These are phyloP conservation scores for Meleagris gallopavo DNA, from an alignment of 2,113 vertebrate species.

Conservation along the genomic window DNA sequence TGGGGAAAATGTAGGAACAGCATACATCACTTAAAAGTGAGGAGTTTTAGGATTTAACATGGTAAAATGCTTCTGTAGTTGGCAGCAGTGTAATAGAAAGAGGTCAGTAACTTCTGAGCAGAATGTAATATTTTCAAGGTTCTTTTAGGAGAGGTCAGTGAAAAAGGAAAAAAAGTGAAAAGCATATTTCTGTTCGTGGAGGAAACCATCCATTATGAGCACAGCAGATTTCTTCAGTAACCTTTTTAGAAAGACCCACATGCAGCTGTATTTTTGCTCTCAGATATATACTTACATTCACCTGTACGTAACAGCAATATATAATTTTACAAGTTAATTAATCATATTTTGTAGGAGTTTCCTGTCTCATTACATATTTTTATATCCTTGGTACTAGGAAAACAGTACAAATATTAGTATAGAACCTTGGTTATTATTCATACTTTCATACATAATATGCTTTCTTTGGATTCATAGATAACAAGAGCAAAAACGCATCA, in stretches of 20 bases:
- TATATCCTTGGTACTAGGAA: background rate
- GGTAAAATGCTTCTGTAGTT: background rate
- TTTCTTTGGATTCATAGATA: background rate
- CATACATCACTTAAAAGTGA: background rate
- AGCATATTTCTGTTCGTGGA: background rate
- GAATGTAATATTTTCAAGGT: background rate
- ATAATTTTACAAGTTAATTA: conserved; percentile 49
- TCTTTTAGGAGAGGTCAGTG: background rate
- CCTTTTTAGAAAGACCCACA: background rate
- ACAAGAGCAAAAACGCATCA: background rate
- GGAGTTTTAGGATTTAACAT: background rate
- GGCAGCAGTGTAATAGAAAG: background rate
- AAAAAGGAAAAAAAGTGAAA: background rate
- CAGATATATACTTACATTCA: background rate
- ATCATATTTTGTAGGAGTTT: conserved; percentile 8
- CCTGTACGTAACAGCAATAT: background rate
- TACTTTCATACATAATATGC: background rate
- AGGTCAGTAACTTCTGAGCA: background rate
- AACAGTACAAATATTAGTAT: background rate
- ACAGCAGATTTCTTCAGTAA: background rate
- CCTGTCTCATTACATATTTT: conserved; percentile 16
- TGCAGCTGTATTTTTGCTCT: conserved; percentile 35
- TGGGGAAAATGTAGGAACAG: background rate
- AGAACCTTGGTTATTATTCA: background rate
- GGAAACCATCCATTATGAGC: background rate